A percentile compares a stretch with the other conserved stretches of the same genome.
Conservation (phyloP, 53 echinoderm and acorn worm species). For the Henricia sp. region DNA sequence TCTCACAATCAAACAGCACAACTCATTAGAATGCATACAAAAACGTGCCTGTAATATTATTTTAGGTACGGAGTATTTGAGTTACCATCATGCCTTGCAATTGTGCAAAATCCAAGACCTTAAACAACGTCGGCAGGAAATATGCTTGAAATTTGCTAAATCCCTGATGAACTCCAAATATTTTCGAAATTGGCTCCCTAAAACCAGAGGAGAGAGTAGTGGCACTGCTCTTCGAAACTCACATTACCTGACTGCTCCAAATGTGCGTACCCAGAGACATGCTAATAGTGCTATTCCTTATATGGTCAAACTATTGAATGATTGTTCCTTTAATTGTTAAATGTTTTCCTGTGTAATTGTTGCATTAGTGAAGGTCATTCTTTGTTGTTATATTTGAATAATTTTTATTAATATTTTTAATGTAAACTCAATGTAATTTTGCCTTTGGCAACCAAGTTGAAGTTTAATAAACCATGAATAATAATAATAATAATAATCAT, state of each 20-base stretch:
- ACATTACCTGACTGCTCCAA: background rate
- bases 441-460: no score
- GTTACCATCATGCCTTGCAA: background rate
- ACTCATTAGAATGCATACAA: background rate
- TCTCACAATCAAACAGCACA: background rate
- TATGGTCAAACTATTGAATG: background rate
- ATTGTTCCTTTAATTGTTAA: no score
- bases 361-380: no score
- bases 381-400: no score
- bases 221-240: background rate
- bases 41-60: background rate
- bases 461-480: no score
- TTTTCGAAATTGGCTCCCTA: background rate
- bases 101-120: background rate
- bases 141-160: background rate
- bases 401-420: no score
- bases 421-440: no score
- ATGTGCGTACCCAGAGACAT: background rate
- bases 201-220: background rate
- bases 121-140: background rate
- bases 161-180: background rate
- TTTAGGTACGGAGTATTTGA: background rate
- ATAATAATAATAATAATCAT: no score
- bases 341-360: no score
- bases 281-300: background rate